These are phyloP conservation scores for Frieseomelitta varia DNA, from an alignment of 1,140 invertebrate genomes.

Conservation along the genomic window DNA sequence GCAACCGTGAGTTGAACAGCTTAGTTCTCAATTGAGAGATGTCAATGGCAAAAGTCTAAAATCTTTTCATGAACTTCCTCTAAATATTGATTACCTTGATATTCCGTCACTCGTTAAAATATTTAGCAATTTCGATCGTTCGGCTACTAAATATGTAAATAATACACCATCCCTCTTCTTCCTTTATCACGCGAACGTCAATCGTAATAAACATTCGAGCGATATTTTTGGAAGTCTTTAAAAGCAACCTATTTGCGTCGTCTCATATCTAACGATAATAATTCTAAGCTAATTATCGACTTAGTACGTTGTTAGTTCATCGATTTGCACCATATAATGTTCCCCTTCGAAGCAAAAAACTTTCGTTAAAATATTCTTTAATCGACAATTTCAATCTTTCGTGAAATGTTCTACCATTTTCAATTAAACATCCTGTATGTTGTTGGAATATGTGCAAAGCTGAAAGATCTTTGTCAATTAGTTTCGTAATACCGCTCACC, in stretches of 20 bases:
- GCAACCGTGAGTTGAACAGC: neutral
- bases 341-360: too few species aligned
- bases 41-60: neutral
- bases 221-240: slow-evolving; percentile 1
- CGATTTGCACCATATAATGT: too few species aligned
- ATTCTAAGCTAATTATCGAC: too few species aligned
- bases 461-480: too few species aligned
- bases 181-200: neutral
- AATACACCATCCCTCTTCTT: neutral
- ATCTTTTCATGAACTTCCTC: neutral
- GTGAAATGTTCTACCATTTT: too few species aligned
- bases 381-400: neutral
- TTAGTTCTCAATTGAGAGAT: slow-evolving; percentile 20
- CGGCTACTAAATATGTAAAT: neutral
- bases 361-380: neutral
- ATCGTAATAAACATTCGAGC: neutral
- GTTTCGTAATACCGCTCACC: neutral
- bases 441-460: neutral
- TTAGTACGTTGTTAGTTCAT: too few species aligned
- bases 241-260: neutral
- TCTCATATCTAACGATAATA: neutral
- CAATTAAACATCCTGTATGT: neutral
- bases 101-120: neutral
- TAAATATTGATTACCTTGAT: neutral
- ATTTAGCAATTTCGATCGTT: neutral